Conservation (phyloP, 2,113 vertebrate genomes). For the Numenius arquata region DNA sequence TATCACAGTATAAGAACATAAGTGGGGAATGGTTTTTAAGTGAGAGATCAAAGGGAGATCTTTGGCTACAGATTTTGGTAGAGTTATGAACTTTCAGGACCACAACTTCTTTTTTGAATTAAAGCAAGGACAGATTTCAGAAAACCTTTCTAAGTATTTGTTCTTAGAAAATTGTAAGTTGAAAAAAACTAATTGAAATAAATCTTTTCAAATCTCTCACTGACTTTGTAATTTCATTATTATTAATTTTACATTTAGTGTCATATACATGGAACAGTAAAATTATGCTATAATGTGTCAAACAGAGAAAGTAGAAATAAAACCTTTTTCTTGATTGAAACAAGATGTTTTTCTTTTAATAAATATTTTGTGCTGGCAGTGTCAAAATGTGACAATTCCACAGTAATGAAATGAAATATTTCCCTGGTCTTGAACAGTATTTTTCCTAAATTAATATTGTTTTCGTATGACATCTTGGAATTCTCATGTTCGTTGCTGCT, state of each 20-base stretch:
- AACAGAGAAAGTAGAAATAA: conserved; percentile 18
- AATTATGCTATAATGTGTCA: not conserved
- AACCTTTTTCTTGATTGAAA: conserved; percentile 12
- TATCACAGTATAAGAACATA: not conserved
- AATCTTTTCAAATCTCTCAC: not conserved
- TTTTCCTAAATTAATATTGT: not conserved
- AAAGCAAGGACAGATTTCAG: not conserved
- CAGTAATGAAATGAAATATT: conserved; percentile 33
- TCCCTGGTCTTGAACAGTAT: not conserved
- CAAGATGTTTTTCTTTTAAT: conserved; percentile 16
- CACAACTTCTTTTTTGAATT: not conserved
- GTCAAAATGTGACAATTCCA: conserved; percentile 34
- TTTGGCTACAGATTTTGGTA: not conserved
- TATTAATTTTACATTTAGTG: not conserved
- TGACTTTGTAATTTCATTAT: not conserved
- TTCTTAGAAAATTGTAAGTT: not conserved
- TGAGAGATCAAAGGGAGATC: not conserved
- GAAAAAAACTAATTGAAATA: not conserved
- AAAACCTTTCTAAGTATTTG: not conserved
- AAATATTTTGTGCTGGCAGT: not conserved
- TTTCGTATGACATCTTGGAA: not conserved
- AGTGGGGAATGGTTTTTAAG: rapidly evolving
- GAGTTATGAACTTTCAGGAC: not conserved
- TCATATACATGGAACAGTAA: not conserved
- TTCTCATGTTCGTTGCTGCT: not conserved